Conservation (phyloP, 2,113 vertebrate genomes). For the Chamaea fasciata region DNA sequence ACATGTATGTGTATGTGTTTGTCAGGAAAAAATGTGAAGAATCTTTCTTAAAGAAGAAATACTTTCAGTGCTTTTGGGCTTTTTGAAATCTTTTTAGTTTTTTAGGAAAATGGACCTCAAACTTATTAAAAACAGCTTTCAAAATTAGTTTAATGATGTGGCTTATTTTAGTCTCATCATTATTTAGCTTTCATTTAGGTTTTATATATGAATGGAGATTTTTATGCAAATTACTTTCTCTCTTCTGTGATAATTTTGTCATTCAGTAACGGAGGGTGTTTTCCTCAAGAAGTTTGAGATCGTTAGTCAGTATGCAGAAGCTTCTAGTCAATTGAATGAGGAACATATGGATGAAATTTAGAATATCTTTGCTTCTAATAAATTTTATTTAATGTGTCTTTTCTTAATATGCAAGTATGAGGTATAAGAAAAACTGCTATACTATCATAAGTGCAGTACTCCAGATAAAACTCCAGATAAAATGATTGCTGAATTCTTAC, state of each 20-base stretch:
- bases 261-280: neutral
- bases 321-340: neutral
- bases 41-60: neutral
- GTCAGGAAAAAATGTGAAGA: neutral
- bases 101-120: neutral
- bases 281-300: neutral
- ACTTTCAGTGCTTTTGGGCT: neutral
- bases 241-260: neutral
- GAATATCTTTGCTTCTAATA: neutral
- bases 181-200: neutral
- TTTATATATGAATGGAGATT: neutral
- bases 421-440: neutral
- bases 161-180: neutral
- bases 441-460: neutral
- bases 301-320: neutral
- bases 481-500: neutral
- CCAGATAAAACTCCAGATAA: neutral
- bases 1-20: neutral
- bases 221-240: neutral
- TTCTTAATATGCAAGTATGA: neutral
- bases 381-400: neutral
- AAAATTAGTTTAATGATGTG: neutral
- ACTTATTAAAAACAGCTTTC: neutral
- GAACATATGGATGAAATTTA: neutral
- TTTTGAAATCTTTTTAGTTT: neutral